Conservation (phyloP, 2,888 invertebrate genomes). For the Phengaris arion region DNA sequence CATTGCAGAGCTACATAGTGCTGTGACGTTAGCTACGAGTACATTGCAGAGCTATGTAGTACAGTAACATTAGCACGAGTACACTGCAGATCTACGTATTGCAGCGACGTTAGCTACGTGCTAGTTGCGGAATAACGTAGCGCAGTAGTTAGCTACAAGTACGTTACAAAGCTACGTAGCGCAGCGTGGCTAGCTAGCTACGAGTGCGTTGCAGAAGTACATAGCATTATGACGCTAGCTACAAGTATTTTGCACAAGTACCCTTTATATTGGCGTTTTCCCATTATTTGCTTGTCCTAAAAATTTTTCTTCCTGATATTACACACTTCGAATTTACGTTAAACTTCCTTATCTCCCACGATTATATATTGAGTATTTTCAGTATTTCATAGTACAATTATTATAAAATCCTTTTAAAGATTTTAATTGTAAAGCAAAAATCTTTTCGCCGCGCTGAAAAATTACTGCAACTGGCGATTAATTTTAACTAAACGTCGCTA, state of each 20-base stretch:
- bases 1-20: neutral
- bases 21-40: neutral
- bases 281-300: no score
- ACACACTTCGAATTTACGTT: no score
- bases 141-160: neutral
- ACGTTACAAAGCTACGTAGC: neutral
- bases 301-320: no score
- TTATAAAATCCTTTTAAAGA: conserved; percentile 21
- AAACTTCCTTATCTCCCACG: no score
- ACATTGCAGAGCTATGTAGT: neutral
- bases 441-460: conserved; percentile 53
- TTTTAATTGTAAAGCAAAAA: conserved; percentile 42
- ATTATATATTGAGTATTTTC: conserved; percentile 38
- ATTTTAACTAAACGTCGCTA: conserved; percentile 28
- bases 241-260: no score
- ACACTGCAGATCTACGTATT: no score
- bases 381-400: conserved; percentile 40
- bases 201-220: neutral
- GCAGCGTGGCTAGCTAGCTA: neutral
- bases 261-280: no score
- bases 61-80: neutral
- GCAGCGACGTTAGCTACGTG: neutral
- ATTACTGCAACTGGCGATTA: conserved; percentile 16
- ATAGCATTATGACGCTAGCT: no score
- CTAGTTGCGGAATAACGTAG: neutral